Conservation (phyloP, 35 echinoderm and acorn worm genomes). For the Ptychodera flava region DNA sequence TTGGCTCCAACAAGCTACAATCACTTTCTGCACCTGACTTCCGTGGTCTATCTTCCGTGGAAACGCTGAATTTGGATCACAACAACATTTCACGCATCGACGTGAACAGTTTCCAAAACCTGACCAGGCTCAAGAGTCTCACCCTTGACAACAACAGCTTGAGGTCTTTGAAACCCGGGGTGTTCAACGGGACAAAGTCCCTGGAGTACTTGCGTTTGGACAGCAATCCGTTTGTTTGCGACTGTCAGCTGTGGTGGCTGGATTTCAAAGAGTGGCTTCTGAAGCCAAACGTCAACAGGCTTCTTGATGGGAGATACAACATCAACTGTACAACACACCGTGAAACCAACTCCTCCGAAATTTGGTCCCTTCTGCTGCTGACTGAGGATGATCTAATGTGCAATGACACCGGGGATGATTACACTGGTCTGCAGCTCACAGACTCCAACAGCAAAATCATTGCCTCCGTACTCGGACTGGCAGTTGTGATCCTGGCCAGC, state of each 20-base stretch:
- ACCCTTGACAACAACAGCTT: slow-evolving; percentile 3
- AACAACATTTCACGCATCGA: not conserved
- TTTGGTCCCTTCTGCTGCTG: not conserved
- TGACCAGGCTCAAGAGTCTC: not conserved
- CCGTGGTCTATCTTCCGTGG: not conserved
- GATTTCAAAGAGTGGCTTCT: not conserved
- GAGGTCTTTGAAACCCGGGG: not conserved
- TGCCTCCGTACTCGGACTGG: not conserved
- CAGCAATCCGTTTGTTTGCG: not conserved
- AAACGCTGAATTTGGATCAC: not conserved
- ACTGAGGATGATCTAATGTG: not conserved
- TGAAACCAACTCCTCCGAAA: not conserved
- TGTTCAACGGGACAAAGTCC: not conserved
- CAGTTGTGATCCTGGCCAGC: not conserved
- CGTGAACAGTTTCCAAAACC: not conserved
- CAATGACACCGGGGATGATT: not conserved
- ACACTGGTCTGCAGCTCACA: not conserved
- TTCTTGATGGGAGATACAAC: not conserved
- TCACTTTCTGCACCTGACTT: not conserved
- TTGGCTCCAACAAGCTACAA: not conserved
- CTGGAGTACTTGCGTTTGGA: not conserved
- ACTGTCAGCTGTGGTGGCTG: not conserved
- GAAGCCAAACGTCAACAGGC: not conserved
- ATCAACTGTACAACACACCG: not conserved
- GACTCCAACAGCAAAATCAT: not conserved